These are phyloP conservation scores for Vireo griseus DNA, from an alignment of 2,797 vertebrate genomes.

Conservation along the genomic window DNA sequence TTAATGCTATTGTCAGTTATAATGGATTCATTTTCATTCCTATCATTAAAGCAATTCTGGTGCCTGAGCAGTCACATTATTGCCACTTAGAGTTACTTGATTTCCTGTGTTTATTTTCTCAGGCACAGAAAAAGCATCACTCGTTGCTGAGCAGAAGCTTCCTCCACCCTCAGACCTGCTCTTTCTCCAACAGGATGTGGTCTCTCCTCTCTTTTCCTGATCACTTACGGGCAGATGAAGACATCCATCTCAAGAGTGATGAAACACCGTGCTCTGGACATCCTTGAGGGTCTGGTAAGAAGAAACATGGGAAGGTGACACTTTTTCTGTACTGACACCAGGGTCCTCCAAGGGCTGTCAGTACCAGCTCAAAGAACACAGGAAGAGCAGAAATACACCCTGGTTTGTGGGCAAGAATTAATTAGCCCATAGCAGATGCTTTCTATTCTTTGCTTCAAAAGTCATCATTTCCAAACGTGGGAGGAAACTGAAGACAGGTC, in stretches of 20 bases:
- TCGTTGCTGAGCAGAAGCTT: background rate
- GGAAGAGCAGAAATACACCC: background rate
- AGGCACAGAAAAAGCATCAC: background rate
- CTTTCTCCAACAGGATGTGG: background rate
- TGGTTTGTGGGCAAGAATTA: background rate
- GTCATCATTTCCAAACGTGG: background rate
- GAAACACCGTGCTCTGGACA: background rate
- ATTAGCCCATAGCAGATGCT: background rate
- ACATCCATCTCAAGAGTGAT: background rate
- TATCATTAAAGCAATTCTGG: constrained; percentile 36
- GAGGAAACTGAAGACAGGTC: background rate
- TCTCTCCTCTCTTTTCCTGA: background rate
- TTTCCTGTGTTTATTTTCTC: constrained; percentile 47
- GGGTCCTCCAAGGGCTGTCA: background rate
- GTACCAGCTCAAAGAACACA: background rate
- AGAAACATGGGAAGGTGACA: background rate
- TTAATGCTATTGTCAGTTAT: background rate
- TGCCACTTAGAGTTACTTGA: constrained; percentile 58
- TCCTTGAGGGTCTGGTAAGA: background rate
- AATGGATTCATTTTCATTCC: constrained; percentile 43
- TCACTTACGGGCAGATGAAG: background rate
- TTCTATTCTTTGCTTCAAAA: background rate
- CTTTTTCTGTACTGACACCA: background rate
- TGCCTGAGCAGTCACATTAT: constrained; percentile 41
- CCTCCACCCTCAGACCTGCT: background rate